Conservation (phyloP, 2,797 vertebrate species). For the Myiothlypis chrysogaster region DNA sequence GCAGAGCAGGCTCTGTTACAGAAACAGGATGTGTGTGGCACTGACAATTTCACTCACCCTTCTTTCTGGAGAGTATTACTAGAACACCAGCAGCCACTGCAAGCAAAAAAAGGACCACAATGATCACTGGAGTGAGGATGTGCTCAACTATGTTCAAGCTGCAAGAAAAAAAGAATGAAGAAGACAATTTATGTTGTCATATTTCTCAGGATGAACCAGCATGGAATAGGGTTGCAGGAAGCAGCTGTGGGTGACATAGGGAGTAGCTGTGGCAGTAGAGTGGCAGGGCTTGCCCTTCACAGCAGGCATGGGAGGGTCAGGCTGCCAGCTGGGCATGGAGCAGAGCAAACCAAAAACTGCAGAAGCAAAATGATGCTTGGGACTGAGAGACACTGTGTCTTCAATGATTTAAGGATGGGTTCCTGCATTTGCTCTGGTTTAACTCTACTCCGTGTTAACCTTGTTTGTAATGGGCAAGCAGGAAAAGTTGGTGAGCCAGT, state of each 20-base stretch:
- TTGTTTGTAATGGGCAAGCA: background rate
- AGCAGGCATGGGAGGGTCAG: background rate
- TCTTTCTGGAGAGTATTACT: background rate
- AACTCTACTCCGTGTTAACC: background rate
- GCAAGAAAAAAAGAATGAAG: background rate
- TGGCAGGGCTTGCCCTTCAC: too few relatives aligned
- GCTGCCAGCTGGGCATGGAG: background rate
- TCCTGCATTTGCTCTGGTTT: background rate
- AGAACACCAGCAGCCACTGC: background rate
- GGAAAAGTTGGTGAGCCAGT: rapidly evolving
- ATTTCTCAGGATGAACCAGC: background rate
- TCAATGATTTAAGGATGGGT: background rate
- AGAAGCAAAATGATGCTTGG: rapidly evolving
- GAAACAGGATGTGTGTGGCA: background rate
- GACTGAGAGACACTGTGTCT: background rate
- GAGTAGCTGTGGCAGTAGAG: background rate
- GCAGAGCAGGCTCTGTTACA: background rate
- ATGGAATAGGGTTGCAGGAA: rapidly evolving
- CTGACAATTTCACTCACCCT: background rate
- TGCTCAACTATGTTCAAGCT: background rate
- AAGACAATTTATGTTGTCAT: background rate
- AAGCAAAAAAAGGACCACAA: slow-evolving; percentile 4
- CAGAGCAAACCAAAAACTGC: background rate
- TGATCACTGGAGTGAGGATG: background rate
- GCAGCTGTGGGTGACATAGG: rapidly evolving